Evolutionary conservation across 1,140 invertebrate genomes (phyloP).

Genomic region (Papilio aristodemus): DNA sequence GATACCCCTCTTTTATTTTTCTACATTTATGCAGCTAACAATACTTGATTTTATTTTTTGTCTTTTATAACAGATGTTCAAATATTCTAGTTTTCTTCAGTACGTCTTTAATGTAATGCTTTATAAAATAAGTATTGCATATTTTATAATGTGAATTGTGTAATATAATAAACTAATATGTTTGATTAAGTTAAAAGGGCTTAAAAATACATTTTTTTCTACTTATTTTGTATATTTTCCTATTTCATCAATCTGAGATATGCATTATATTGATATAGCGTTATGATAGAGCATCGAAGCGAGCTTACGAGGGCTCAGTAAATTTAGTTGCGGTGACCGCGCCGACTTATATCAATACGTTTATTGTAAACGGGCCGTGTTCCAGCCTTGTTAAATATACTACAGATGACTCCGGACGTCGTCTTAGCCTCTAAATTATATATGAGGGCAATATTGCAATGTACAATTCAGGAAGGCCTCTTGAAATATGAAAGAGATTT

Average conservation of each 20-base stretch:
- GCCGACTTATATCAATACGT: constrained; percentile 40
- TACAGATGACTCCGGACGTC: constrained; percentile 30
- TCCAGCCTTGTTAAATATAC: constrained; percentile 31
- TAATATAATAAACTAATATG: no score
- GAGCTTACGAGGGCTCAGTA: constrained; percentile 14
- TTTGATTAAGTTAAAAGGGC: no score
- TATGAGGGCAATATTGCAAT: constrained; percentile 39
- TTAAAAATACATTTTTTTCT: no score
- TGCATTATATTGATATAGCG: neutral
- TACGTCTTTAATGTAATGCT: no score
- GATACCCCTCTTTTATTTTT: no score
- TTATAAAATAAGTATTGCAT: no score
- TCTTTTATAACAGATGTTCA: no score
- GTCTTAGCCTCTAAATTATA: constrained; percentile 38
- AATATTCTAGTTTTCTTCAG: no score
- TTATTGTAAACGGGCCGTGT: constrained; percentile 40
- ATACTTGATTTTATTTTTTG: no score
- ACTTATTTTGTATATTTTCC: neutral
- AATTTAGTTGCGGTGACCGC: constrained; percentile 34
- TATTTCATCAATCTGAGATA: neutral
- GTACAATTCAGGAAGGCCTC: constrained; percentile 43
- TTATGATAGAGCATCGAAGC: neutral
- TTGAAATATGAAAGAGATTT: constrained; percentile 25
- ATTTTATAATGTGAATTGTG: no score
- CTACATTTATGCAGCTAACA: no score